These are phyloP conservation scores for Hypotaenidia okinawae DNA, from an alignment of 2,797 vertebrate species.

Conservation along the genomic window DNA sequence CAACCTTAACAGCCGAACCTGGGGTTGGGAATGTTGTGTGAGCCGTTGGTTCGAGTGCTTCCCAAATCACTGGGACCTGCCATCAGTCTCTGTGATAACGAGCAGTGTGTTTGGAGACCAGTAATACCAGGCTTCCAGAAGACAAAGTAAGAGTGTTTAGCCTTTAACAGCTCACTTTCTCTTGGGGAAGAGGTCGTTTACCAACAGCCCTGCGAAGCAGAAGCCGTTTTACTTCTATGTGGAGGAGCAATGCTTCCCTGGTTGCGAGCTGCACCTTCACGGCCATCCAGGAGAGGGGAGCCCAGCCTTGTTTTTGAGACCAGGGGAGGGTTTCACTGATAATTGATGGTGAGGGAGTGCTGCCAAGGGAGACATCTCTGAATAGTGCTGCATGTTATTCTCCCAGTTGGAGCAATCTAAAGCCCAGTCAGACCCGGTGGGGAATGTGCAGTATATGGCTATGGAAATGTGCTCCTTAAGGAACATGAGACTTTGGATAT, in stretches of 20 bases:
- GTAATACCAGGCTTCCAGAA: neutral
- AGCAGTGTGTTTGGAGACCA: neutral
- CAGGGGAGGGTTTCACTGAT: neutral
- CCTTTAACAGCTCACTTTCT: neutral
- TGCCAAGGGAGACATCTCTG: neutral
- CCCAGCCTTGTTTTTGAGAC: constrained; percentile 37
- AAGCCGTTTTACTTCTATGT: neutral
- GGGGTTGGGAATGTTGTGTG: neutral
- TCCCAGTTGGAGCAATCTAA: neutral
- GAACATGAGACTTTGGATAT: neutral
- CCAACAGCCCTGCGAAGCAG: neutral
- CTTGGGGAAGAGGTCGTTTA: neutral
- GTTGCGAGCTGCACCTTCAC: constrained; percentile 41
- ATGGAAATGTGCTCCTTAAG: neutral
- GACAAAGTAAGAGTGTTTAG: neutral
- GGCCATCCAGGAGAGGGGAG: constrained; percentile 66
- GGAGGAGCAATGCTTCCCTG: neutral
- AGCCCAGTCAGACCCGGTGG: neutral
- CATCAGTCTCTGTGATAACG: neutral
- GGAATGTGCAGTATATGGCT: neutral
- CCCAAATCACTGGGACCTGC: neutral
- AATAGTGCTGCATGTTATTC: neutral
- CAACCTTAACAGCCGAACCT: neutral
- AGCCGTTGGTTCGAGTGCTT: neutral
- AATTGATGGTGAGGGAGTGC: neutral